Conservation (phyloP, 2,888 invertebrate species). For the Acanthosepion pharaonis region DNA sequence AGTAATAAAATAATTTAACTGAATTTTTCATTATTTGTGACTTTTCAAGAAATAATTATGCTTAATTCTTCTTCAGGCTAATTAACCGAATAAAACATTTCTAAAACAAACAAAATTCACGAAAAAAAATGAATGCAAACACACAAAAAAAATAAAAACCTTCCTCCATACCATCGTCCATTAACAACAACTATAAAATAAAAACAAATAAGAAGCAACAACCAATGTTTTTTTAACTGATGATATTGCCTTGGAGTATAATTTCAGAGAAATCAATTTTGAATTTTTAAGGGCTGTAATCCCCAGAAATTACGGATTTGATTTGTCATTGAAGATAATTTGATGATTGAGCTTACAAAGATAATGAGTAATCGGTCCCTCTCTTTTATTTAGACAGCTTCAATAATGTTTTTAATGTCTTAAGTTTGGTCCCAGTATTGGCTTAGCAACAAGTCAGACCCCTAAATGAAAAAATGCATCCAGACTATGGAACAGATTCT, state of each 20-base stretch:
- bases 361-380: not conserved
- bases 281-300: conserved; percentile 2
- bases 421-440: not conserved
- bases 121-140: not conserved
- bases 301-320: conserved; percentile 1
- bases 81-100: conserved; percentile 17
- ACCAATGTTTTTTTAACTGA: not conserved
- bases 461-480: not conserved
- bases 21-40: conserved; percentile 16
- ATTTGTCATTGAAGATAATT: conserved; percentile 33
- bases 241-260: not conserved
- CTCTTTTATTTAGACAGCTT: no score
- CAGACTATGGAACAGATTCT: not conserved
- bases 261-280: conserved; percentile 33
- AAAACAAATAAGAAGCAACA: not conserved
- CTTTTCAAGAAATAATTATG: not conserved
- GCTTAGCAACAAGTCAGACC: not conserved
- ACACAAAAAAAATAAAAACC: not conserved
- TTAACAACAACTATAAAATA: not conserved
- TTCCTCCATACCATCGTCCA: not conserved
- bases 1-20: not conserved
- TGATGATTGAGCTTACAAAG: not conserved
- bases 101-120: conserved; percentile 33
- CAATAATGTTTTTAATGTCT: no score
- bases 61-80: conserved; percentile 14